These are phyloP conservation scores for Phrynocephalus forsythii DNA, from an alignment of 2,797 vertebrate species.

Conservation along the genomic window DNA sequence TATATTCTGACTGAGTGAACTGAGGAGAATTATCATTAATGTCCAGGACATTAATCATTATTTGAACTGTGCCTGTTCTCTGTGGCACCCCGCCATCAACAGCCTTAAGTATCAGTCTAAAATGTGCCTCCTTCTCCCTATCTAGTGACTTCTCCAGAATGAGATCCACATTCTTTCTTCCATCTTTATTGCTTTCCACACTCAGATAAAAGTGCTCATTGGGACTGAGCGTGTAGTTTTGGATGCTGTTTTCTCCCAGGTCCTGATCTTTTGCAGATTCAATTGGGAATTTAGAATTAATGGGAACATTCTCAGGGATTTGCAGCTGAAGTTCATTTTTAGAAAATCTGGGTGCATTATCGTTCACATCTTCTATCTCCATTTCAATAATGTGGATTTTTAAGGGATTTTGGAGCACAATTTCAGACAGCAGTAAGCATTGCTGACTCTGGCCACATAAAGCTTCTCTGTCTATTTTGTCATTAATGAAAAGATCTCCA, in stretches of 20 bases:
- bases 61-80: too few species aligned
- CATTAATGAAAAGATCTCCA: slow-evolving; percentile 67
- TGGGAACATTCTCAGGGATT: slow-evolving; percentile 73
- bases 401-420: slow-evolving; percentile 39
- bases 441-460: slow-evolving; percentile 60
- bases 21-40: background rate
- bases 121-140: slow-evolving; percentile 81
- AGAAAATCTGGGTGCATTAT: slow-evolving; percentile 71
- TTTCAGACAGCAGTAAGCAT: slow-evolving; percentile 56
- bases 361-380: slow-evolving; percentile 68
- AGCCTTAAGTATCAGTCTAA: slow-evolving; percentile 64
- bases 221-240: slow-evolving; percentile 28
- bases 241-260: too few species aligned
- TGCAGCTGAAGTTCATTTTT: slow-evolving; percentile 66
- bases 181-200: slow-evolving; percentile 53
- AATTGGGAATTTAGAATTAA: slow-evolving; percentile 75
- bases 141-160: slow-evolving; percentile 79
- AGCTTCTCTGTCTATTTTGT: slow-evolving; percentile 69
- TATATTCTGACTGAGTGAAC: slow-evolving; percentile 1
- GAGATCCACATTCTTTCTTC: slow-evolving; percentile 64
- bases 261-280: slow-evolving; percentile 72
- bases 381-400: slow-evolving; percentile 67
- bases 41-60: slow-evolving; percentile 7
- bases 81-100: background rate
- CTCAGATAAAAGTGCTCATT: slow-evolving; percentile 55